phyloP scores from a whole-genome alignment of 2,113 vertebrate genomes.

The Pelobates fuscus region DNA sequence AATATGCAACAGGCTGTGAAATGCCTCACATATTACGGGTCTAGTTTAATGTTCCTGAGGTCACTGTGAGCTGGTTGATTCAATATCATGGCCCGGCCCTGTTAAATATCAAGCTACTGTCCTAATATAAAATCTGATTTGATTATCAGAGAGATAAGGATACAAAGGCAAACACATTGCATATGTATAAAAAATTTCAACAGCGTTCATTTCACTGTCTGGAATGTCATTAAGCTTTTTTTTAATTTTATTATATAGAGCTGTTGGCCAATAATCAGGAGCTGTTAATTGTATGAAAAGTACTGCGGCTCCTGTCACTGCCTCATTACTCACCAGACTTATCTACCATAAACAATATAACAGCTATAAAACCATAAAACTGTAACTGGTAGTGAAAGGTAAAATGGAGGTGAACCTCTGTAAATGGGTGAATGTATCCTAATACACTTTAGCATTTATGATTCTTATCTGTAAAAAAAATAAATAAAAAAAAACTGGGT shows the following conservation, averaged over 20 bases:
- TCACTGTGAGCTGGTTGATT: background rate
- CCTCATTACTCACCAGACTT: constrained; percentile 50
- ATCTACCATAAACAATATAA: constrained; percentile 59
- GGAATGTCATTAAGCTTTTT: background rate
- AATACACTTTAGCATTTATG: constrained; percentile 7
- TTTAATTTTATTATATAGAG: constrained; percentile 41
- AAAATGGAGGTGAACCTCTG: constrained; percentile 57
- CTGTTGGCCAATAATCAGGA: constrained; percentile 48
- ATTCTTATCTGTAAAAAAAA: constrained; percentile 38
- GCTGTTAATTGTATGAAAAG: constrained; percentile 50
- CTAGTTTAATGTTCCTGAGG: background rate
- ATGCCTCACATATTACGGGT: no score
- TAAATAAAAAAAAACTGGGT: constrained; percentile 20
- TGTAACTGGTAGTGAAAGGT: constrained; percentile 66
- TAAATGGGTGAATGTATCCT: constrained; percentile 48
- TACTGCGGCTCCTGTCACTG: constrained; percentile 47
- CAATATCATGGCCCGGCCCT: background rate
- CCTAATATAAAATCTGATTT: constrained; percentile 28
- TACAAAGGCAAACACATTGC: background rate
- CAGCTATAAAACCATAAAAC: constrained; percentile 60
- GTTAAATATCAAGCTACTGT: constrained; percentile 36
- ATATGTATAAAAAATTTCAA: constrained; percentile 9
- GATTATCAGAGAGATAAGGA: constrained; percentile 30
- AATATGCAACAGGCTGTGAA: no score
- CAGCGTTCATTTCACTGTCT: background rate